Evolutionary conservation across 2,113 vertebrate species (phyloP), one percentile per base, ranked within the genome.

Genomic region (Caranx ignobilis): DNA sequence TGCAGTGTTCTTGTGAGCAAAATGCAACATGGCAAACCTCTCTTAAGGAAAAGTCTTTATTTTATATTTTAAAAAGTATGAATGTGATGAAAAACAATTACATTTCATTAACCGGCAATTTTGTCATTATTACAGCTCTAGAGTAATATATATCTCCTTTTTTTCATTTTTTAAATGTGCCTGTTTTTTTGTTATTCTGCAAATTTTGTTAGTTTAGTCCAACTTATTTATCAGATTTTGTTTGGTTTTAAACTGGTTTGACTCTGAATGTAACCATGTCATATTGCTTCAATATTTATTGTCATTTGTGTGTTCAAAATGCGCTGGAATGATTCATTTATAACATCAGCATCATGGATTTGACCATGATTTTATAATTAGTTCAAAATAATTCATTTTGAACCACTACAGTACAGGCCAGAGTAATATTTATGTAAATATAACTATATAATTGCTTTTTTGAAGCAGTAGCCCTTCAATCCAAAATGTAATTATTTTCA

Each of bases 351-450:
- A 76, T 79, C 59, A 77, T 84, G 70, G 66, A 77, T 83, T 75
- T 57, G 11, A 70, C 41, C 34, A 32, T 61, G 39, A 74, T 55
- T 79, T 59, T 11, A 50, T 55, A 21, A 71, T 54, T 15, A 73
- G 19, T 61, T 79, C 32, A 75, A 61, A 82, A 62, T 77, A 19
- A 59, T 60, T 43, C 13, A 81, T 73, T 60, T 47, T 69, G 65
- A 82, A 71, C 64, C 54, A 73, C 63, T 32, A 43, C 57, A 87
- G 21, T 13, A 59, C 18, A 74, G 63, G 74, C 77, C 85, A 83
- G 63, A 81, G 56, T 32, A 79, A 57, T 76, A 69, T 88, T 81
- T 75, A 43, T 94, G 93, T 94, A 93, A 85, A 93, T 94, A 91
- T 35, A 84, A 85, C 48, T 70, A 76, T 82, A 82, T 69, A 56